Evolutionary conservation across 2,888 invertebrate genomes (phyloP), one percentile per base, ranked within the genome.

Genomic region (Eristalinus aeneus): DNA sequence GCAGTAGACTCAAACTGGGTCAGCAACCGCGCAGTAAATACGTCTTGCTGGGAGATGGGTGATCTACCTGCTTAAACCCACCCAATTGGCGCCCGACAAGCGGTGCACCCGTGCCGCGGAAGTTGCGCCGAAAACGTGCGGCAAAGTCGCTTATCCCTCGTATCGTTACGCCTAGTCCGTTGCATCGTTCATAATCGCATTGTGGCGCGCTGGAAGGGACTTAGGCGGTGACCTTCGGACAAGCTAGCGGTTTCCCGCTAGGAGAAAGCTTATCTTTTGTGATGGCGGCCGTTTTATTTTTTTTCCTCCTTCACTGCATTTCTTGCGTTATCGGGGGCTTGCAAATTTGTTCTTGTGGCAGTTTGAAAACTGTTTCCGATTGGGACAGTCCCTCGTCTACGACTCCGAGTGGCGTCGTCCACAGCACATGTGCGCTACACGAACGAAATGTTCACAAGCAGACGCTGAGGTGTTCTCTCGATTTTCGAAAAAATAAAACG

Each of bases 51-150:
- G 8, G 8, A 8, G 46, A 5, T 8, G 46, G 46, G 16, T 16
- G 46, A 46, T 46, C 16, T 46, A 16, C 6, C 46, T 8, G 46
- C 46, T 46, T 46, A 46, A 16, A 16, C n/a, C 16, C 16, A 46
- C 46, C 16, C 46, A 46, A 27, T 16, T 8, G 46, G 46, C 46
- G 16, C 16, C 16, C 46, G 46, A 1, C 46, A 46, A 16, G 27
- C 27, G 27, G 16, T n/a, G 9, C 46, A 46, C 16, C 46, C 16
- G 27, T 27, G 8, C 22, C 32, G 63, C 84, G 84, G 84, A 84
- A 79, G 84, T 67, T 71, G 63, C 71, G 71, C 79, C 75, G 27
- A 79, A 84, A 84, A 84, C 75, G 60, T 79, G 69, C 83, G 6
- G 16, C 46, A 16, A 69, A 68, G 72, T 63, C 46, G 46, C 36